Conservation (phyloP, 2,888 invertebrate species). For the Pilophorus perplexus region DNA sequence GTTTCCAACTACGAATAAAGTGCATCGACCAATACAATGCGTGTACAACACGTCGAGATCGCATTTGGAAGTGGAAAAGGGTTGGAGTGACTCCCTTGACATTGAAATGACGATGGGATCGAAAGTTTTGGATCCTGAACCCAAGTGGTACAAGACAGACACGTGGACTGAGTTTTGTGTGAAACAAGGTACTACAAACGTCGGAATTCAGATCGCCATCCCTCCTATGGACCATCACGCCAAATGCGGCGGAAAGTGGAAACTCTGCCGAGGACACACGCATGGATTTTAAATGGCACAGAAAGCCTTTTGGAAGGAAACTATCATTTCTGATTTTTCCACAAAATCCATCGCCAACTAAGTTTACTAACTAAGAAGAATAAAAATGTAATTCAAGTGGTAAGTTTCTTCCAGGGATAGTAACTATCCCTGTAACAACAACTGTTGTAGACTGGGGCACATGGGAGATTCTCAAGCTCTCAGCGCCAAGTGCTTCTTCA, state of each 20-base stretch:
- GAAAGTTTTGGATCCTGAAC: background rate
- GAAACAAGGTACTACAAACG: background rate
- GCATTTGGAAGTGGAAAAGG: background rate
- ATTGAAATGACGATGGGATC: background rate
- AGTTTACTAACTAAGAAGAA: too few species aligned
- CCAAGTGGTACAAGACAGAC: background rate
- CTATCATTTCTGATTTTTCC: too few species aligned
- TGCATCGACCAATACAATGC: background rate
- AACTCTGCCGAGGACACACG: background rate
- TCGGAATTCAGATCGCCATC: too few species aligned
- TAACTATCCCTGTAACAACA: too few species aligned
- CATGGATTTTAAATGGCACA: too few species aligned
- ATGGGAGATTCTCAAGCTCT: too few species aligned
- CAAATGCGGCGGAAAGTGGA: background rate
- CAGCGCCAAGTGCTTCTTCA: too few species aligned
- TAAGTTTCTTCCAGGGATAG: too few species aligned
- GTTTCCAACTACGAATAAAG: background rate
- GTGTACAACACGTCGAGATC: background rate
- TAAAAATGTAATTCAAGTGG: too few species aligned
- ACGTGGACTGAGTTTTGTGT: background rate
- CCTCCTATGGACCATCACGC: background rate
- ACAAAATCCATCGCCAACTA: too few species aligned
- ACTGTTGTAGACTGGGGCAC: too few species aligned
- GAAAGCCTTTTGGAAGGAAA: too few species aligned
- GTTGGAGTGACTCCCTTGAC: background rate